Evolutionary conservation across 2,888 invertebrate genomes (phyloP).

Genomic region (Synergus japonicus): DNA sequence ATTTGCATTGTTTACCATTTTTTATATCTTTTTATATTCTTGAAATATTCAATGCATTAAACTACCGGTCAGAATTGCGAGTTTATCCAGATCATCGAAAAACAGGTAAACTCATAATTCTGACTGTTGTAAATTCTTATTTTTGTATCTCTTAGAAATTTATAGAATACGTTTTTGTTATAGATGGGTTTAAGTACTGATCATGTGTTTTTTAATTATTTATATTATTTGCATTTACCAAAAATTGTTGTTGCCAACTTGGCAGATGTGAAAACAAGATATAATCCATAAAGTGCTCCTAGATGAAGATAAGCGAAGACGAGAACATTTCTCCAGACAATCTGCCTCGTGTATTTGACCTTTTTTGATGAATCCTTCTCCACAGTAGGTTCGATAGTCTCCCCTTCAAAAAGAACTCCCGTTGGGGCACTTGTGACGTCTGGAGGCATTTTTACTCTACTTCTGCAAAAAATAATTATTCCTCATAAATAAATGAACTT

Average conservation of each 20-base stretch:
- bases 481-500: neutral
- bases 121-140: too few relatives aligned
- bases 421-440: slow-evolving; percentile 76
- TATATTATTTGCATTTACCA: slow-evolving; percentile 80
- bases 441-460: slow-evolving; percentile 74
- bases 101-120: too few relatives aligned
- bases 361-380: slow-evolving; percentile 42
- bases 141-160: too few relatives aligned
- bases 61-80: too few relatives aligned
- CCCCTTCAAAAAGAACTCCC: slow-evolving; percentile 74
- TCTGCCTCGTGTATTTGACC: slow-evolving; percentile 58
- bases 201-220: neutral
- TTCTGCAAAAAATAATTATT: slow-evolving; percentile 53
- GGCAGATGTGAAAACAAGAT: slow-evolving; percentile 86
- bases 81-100: too few relatives aligned
- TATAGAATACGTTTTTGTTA: too few relatives aligned
- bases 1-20: neutral
- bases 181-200: too few relatives aligned
- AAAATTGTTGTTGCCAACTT: slow-evolving; percentile 85
- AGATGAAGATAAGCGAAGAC: slow-evolving; percentile 87
- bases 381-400: slow-evolving; percentile 58
- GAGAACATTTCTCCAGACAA: slow-evolving; percentile 92
- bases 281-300: slow-evolving; percentile 87
- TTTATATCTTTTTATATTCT: neutral
- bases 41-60: too few relatives aligned